Base-by-base conservation (phyloP, 1,140 invertebrate genomes). In the Achatina immaculata region DNA sequence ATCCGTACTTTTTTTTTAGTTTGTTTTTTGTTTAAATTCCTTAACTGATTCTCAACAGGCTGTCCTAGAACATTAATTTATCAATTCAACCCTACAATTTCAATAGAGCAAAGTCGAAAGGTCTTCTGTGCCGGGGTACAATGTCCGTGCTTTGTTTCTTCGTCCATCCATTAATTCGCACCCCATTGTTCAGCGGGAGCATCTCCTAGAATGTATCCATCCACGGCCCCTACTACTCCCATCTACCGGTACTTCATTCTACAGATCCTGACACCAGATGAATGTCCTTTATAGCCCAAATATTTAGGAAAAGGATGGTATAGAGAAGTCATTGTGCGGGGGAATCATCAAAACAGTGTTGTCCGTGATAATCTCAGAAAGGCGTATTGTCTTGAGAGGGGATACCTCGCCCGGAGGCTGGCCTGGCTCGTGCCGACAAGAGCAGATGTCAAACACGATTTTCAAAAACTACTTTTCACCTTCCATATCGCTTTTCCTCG, bases 381-480 rank as follows among this genome's bases (percentile, higher is more conserved):
- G 7, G 2, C 31, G 58, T 62, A 62, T 62, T 62, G 58, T 62
- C 58, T 31, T 31, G n/a, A 62, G 58, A 62, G 58, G 7, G 58
- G 58, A 6, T 62, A 62, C 58, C 31, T 62, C 6, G 2, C 28
- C 58, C 0, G n/a, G n/a, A 62, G 51, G 11, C n/a, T n/a, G 28
- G 16, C 6, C 48, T 62, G 58, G 28, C 16, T n/a, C 4, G 19
- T 62, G 58, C 28, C 31, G n/a, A 16, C 58, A 1, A 62, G n/a
- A 62, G 58, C 58, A 62, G 58, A 62, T 62, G 58, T 62, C 58
- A 62, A 62, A 62, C 28, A 62, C 28, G 58, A 28, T 62, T 62
- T 58, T 58, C 31, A 21, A 21, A 55, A 55, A 55, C 7, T 6
- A 55, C 16, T 19, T 55, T 55, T 19, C 3, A 55, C 24, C 48